Percentiles rank a stretch among this genome's conserved stretches.
phyloP scores from a whole-genome alignment of 2,113 vertebrate genomes.

The Circaetus gallicus region DNA sequence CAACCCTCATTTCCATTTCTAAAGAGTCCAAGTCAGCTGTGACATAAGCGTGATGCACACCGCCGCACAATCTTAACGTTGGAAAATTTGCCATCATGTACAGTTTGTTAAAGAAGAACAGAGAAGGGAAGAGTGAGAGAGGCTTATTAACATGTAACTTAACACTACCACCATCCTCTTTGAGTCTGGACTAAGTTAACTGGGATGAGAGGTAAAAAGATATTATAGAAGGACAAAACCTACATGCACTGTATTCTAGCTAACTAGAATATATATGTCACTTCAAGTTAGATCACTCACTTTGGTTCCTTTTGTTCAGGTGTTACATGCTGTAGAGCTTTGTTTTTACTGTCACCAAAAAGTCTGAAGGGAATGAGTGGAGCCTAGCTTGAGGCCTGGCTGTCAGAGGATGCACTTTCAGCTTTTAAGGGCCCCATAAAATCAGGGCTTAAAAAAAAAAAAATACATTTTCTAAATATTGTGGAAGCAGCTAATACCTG shows the following conservation, averaged over 20 bases:
- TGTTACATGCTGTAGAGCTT: neutral
- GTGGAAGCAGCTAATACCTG: neutral
- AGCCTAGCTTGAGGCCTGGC: neutral
- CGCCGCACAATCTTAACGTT: accelerated
- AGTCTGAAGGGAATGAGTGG: neutral
- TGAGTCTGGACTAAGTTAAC: neutral
- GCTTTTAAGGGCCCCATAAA: neutral
- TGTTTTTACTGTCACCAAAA: neutral
- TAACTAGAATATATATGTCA: neutral
- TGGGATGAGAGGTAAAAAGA: neutral
- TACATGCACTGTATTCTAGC: neutral
- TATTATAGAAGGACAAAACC: neutral
- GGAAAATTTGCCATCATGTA: neutral
- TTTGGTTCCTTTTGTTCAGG: neutral
- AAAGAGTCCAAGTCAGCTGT: neutral
- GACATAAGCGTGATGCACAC: neutral
- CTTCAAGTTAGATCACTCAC: neutral
- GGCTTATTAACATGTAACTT: neutral
- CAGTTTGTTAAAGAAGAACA: neutral
- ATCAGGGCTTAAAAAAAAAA: neutral
- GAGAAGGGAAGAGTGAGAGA: neutral
- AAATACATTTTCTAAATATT: neutral
- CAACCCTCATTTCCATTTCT: neutral
- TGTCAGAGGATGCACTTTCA: neutral
- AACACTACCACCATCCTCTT: accelerated